A percentile compares a stretch with the other conserved stretches of the same genome.
Conservation (phyloP, 1,140 invertebrate species). For the Musca vetustissima region DNA sequence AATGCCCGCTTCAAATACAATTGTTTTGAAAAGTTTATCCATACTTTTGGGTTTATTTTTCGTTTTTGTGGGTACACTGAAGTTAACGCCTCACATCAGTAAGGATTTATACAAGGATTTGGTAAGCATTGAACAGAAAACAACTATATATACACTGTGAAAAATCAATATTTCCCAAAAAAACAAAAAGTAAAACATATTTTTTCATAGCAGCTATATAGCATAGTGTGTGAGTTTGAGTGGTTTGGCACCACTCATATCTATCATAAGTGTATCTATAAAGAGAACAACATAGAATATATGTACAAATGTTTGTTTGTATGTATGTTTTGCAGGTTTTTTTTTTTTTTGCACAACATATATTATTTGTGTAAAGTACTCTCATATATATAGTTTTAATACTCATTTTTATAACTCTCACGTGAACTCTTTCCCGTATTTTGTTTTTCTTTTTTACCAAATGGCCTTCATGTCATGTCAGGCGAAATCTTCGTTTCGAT, state of each 20-base stretch:
- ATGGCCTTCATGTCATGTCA: too few relatives aligned
- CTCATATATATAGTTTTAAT: too few relatives aligned
- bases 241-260: too few relatives aligned
- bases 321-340: not conserved
- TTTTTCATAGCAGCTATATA: too few relatives aligned
- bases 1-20: conserved; percentile 59
- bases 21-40: conserved; percentile 87
- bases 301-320: not conserved
- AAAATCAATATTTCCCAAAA: conserved; percentile 25
- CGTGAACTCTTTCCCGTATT: too few relatives aligned
- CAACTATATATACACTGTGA: not conserved
- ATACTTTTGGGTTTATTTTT: conserved; percentile 92
- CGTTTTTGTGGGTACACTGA: conserved; percentile 90
- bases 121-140: conserved; percentile 63
- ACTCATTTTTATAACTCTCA: too few relatives aligned
- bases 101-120: conserved; percentile 96
- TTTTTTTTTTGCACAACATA: too few relatives aligned
- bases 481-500: too few relatives aligned
- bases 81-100: conserved; percentile 87
- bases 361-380: too few relatives aligned
- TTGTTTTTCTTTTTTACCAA: too few relatives aligned
- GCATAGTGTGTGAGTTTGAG: too few relatives aligned
- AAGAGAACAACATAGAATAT: not conserved
- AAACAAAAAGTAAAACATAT: too few relatives aligned
- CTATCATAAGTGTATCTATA: conserved; percentile 3